phyloP scores from a whole-genome alignment of 2,113 vertebrate species.

The human region DNA sequence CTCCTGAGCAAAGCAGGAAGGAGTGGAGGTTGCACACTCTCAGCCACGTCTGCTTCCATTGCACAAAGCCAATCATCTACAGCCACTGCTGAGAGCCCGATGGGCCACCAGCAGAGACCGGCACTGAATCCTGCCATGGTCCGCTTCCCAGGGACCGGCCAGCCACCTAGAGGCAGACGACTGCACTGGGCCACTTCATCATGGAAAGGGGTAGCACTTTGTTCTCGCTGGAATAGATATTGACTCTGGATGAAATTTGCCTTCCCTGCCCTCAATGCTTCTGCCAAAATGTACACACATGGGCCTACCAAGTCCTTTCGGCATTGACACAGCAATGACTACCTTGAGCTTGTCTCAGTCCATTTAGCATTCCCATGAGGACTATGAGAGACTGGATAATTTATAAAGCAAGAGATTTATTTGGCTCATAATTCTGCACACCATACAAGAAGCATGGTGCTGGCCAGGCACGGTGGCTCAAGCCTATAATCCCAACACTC shows the following conservation, averaged over 20 bases:
- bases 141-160: rapidly evolving
- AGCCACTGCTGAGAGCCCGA: background rate
- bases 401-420: background rate
- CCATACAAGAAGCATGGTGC: no score
- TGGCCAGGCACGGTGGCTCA: background rate
- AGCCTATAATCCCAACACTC: background rate
- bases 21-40: rapidly evolving
- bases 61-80: rapidly evolving
- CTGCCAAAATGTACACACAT: rapidly evolving
- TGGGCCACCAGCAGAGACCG: background rate
- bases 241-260: background rate
- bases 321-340: rapidly evolving
- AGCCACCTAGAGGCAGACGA: no score
- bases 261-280: background rate
- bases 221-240: background rate
- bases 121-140: rapidly evolving
- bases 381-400: background rate
- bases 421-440: no score
- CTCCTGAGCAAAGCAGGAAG: background rate
- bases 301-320: no score
- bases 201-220: rapidly evolving
- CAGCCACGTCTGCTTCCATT: background rate
- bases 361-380: background rate
- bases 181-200: background rate
- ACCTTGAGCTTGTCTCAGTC: background rate